Percentiles rank a stretch among this genome's conserved stretches.
phyloP scores from a whole-genome alignment of 1,140 invertebrate genomes.

The Acromyrmex echinatior region DNA sequence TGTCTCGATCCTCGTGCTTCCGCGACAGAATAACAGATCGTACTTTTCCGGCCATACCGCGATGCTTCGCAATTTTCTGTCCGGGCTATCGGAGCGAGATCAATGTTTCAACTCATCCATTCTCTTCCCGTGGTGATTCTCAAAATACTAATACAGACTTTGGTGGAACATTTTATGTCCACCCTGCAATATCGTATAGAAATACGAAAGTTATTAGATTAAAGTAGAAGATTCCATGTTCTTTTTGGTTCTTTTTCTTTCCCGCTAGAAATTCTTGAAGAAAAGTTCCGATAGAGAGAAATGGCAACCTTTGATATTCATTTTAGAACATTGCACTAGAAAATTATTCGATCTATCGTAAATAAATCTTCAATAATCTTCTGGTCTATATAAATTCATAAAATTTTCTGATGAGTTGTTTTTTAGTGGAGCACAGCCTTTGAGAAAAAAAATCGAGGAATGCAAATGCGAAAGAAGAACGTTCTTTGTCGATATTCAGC shows the following conservation, averaged over 20 bases:
- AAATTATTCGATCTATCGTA: background rate
- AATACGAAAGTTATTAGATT: background rate
- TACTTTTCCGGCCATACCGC: slow-evolving; percentile 24
- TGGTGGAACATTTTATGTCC: background rate
- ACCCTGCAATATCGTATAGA: background rate
- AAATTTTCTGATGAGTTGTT: slow-evolving; percentile 12
- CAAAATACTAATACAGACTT: slow-evolving; percentile 20
- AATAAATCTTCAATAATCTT: slow-evolving; percentile 21
- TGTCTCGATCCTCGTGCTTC: slow-evolving; percentile 40
- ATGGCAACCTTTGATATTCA: background rate
- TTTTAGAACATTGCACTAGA: slow-evolving; percentile 2
- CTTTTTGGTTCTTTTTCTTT: background rate
- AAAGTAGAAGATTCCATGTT: background rate
- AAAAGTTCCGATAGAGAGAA: background rate
- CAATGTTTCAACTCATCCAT: slow-evolving; percentile 12
- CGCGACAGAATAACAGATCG: slow-evolving; percentile 59
- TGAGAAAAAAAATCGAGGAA: slow-evolving; percentile 35
- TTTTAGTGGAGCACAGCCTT: background rate
- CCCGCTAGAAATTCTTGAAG: background rate
- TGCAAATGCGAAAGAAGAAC: slow-evolving; percentile 23
- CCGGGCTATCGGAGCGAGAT: slow-evolving; percentile 13
- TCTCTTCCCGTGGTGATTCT: background rate
- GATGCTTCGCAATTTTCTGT: slow-evolving; percentile 16
- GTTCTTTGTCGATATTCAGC: slow-evolving; percentile 40
- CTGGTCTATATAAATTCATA: slow-evolving; percentile 15